These are phyloP conservation scores for Plectrocnemia conspersa DNA, from an alignment of 1,140 invertebrate species.

Conservation along the genomic window DNA sequence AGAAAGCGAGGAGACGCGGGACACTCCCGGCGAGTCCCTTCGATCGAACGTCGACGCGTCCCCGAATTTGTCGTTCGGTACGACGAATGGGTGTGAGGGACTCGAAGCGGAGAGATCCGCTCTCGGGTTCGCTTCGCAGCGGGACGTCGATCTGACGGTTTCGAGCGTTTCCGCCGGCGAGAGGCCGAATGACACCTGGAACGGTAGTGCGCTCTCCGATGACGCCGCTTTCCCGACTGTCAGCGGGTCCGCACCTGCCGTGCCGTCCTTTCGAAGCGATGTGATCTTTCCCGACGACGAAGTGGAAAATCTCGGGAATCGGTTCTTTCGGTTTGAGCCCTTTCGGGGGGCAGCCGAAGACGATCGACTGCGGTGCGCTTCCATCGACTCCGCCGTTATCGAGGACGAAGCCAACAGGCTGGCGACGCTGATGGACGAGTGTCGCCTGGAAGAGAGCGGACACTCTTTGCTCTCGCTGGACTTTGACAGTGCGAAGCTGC, in stretches of 20 bases:
- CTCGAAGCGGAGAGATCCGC: neutral
- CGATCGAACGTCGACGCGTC: conserved; percentile 33
- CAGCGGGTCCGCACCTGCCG: conserved; percentile 65
- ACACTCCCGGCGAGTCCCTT: conserved; percentile 19
- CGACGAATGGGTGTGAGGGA: neutral
- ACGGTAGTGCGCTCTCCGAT: conserved; percentile 67
- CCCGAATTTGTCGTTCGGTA: conserved; percentile 35
- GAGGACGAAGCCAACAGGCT: conserved; percentile 68
- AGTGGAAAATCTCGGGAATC: neutral
- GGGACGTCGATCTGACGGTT: too few species aligned
- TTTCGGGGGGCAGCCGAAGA: neutral
- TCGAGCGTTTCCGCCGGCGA: conserved; percentile 14
- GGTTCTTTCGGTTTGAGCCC: neutral
- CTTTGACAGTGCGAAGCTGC: conserved; percentile 71
- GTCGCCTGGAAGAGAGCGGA: conserved; percentile 50
- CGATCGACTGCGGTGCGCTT: too few species aligned
- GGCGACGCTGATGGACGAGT: conserved; percentile 63
- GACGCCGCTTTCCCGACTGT: conserved; percentile 74
- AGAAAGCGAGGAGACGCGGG: neutral
- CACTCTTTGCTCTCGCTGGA: conserved; percentile 54
- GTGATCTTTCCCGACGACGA: conserved; percentile 36
- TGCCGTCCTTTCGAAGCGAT: conserved; percentile 65
- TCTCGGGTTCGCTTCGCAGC: neutral
- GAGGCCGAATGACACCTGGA: conserved; percentile 61
- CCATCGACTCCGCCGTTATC: conserved; percentile 43